These are phyloP conservation scores for Notocelia uddmanniana DNA, from an alignment of 2,888 invertebrate genomes.

Conservation along the genomic window DNA sequence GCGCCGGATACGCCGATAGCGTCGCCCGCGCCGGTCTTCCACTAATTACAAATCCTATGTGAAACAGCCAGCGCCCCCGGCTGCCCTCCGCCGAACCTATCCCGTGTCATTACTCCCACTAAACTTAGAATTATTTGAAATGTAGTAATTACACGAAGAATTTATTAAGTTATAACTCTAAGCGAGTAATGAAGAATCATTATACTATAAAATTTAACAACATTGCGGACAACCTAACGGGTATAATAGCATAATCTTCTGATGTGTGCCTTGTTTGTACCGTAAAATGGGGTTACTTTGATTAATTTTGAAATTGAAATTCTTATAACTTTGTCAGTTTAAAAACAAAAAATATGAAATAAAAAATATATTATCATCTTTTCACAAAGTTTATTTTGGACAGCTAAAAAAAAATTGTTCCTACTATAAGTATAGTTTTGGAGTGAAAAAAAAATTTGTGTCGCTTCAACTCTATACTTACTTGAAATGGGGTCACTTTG, in stretches of 20 bases:
- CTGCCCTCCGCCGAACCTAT: conserved; percentile 33
- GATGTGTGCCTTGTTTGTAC: not conserved
- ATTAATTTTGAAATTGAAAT: no score
- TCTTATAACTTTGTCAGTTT: no score
- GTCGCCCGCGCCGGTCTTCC: conserved; percentile 65
- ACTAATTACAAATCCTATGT: conserved; percentile 77
- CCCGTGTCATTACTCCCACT: conserved; percentile 17
- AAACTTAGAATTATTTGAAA: conserved; percentile 35
- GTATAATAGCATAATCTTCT: not conserved
- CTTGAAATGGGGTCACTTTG: no score
- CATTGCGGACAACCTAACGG: conserved; percentile 1
- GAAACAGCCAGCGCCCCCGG: conserved; percentile 30
- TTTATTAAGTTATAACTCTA: conserved; percentile 32
- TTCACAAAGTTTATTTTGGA: no score
- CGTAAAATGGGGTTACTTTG: no score
- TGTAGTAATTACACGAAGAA: conserved; percentile 30
- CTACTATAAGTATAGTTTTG: no score
- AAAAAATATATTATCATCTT: no score
- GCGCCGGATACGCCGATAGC: conserved; percentile 73
- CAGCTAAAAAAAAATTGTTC: no score
- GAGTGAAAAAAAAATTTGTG: no score
- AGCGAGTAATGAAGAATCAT: conserved; percentile 16
- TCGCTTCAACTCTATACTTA: no score
- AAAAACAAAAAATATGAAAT: no score
- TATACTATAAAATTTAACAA: conserved; percentile 21